Percentiles rank a stretch among this genome's conserved stretches.
Conservation (phyloP, 2,888 invertebrate genomes). For the Apotomis capreana region DNA sequence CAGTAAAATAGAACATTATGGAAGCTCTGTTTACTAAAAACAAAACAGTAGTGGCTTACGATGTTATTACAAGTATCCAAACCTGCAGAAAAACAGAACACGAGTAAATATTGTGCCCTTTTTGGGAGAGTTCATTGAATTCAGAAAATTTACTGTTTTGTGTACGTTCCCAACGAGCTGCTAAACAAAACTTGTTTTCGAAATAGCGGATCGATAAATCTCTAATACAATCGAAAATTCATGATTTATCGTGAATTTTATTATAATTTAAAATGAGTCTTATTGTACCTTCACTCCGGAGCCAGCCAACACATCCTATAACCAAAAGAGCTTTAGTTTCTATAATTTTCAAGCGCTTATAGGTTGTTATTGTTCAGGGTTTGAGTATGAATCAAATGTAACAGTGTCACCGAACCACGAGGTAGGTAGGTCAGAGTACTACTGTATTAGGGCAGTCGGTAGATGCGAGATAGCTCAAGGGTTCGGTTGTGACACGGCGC, state of each 20-base stretch:
- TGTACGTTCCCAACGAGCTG: neutral
- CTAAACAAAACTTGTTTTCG: constrained; percentile 19
- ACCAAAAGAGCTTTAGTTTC: constrained; percentile 10
- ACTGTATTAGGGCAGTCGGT: constrained; percentile 58
- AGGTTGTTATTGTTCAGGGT: constrained; percentile 9
- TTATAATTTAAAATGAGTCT: constrained; percentile 41
- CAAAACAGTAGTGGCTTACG: constrained; percentile 24
- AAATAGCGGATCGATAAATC: constrained; percentile 29
- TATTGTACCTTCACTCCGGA: constrained; percentile 38
- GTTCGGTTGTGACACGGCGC: constrained; percentile 50
- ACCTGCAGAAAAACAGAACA: constrained; percentile 10
- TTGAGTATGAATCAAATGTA: constrained; percentile 36
- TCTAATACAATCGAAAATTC: constrained; percentile 38
- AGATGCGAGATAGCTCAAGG: constrained; percentile 57
- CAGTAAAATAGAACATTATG: neutral
- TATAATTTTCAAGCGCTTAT: neutral
- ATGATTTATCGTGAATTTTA: constrained; percentile 39
- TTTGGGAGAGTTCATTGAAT: constrained; percentile 16
- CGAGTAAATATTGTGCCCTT: constrained; percentile 11
- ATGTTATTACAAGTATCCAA: constrained; percentile 12
- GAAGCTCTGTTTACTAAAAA: constrained; percentile 13
- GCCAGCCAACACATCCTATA: constrained; percentile 5
- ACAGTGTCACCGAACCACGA: constrained; percentile 48
- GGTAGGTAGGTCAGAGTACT: constrained; percentile 58
- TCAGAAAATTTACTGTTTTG: constrained; percentile 10